Percentiles rank a stretch among this genome's conserved stretches.
Evolutionary conservation across 2,113 vertebrate genomes (phyloP).

Genomic region (Chaetura pelagica): DNA sequence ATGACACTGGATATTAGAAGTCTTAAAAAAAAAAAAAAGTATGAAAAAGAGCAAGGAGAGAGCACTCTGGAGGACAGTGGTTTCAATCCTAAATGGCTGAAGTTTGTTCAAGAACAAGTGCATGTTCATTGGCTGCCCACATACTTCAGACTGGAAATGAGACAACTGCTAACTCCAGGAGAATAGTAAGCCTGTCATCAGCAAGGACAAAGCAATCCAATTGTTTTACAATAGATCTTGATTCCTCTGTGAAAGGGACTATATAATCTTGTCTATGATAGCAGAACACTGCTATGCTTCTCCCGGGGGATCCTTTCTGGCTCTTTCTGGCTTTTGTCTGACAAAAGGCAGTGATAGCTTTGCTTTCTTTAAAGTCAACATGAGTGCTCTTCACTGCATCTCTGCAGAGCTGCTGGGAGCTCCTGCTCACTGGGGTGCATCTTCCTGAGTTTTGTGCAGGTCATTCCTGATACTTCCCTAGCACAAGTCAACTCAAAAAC

Average conservation of each 20-base stretch:
- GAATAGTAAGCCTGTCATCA: background rate
- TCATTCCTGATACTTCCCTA: fast-evolving
- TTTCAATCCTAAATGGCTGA: background rate
- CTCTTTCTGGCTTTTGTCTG: background rate
- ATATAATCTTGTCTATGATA: background rate
- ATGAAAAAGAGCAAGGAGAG: background rate
- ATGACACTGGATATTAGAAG: background rate
- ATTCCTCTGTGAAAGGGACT: background rate
- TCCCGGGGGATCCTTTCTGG: background rate
- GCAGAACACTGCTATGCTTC: background rate
- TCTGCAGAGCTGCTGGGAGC: background rate
- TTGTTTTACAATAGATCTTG: background rate
- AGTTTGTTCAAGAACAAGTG: background rate
- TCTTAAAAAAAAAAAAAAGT: background rate
- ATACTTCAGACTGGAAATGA: background rate
- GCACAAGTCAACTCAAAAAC: background rate
- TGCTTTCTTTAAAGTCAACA: background rate
- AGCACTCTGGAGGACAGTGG: background rate
- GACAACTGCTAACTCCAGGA: background rate
- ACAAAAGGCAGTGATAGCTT: background rate
- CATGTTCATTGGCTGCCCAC: background rate
- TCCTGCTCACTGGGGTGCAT: background rate
- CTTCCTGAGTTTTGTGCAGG: background rate
- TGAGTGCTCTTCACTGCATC: background rate
- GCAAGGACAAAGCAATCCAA: background rate